These are phyloP conservation scores for Nycticryphes semicollaris DNA, from an alignment of 2,113 vertebrate genomes.

Conservation along the genomic window DNA sequence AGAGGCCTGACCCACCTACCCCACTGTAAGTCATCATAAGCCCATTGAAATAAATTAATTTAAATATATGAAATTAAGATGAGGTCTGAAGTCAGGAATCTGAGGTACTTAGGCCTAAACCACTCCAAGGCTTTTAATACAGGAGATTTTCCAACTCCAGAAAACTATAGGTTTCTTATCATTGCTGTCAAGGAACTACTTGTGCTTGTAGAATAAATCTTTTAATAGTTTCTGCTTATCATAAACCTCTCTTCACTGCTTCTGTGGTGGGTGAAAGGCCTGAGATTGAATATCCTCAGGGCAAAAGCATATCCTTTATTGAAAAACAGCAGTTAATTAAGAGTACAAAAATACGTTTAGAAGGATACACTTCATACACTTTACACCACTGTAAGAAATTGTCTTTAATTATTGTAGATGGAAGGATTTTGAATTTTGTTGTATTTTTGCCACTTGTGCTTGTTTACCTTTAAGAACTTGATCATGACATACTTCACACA, in stretches of 20 bases:
- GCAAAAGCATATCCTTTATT: neutral
- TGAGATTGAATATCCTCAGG: neutral
- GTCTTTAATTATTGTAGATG: neutral
- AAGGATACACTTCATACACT: neutral
- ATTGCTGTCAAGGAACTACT: neutral
- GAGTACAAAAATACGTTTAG: neutral
- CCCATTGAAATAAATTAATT: neutral
- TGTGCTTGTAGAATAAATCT: neutral
- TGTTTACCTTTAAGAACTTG: slow-evolving; percentile 16
- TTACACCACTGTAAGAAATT: neutral
- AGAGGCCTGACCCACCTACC: neutral
- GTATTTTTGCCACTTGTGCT: slow-evolving; percentile 4
- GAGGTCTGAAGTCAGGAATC: slow-evolving; percentile 16
- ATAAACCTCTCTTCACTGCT: neutral
- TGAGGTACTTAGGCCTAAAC: slow-evolving; percentile 8
- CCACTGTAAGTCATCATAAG: neutral
- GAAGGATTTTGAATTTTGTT: neutral
- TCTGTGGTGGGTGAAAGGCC: neutral
- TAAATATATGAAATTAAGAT: slow-evolving; percentile 22
- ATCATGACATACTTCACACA: neutral
- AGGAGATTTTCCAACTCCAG: neutral
- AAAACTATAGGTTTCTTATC: neutral
- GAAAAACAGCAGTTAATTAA: neutral
- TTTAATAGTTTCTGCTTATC: neutral
- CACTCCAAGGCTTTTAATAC: neutral